Evolutionary conservation across 2,888 invertebrate genomes (phyloP), one percentile per base, ranked within the genome.

Genomic region (Neria commutata): DNA sequence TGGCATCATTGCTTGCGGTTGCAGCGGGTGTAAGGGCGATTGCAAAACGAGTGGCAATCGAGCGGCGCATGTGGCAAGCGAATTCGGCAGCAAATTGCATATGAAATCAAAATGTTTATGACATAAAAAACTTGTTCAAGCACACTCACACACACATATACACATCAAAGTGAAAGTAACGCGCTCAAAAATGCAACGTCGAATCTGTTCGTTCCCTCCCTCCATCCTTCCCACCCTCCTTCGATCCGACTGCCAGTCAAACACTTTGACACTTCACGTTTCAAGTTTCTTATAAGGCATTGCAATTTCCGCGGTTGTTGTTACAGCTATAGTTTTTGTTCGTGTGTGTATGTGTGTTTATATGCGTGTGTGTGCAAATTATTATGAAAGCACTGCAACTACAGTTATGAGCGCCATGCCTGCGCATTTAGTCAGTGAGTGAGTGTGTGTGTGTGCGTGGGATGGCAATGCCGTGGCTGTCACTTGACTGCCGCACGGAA

Each of bases 401-500:
- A 11, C n/a, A 29, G 11, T 11, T 29, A 29, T 29, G 5, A 29
- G 11, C 5, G 29, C 11, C 11, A 8, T 8, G 5, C 29, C 6
- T 8, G 11, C 11, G 11, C 5, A 8, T 29, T 5, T 29, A 29
- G 11, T 11, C 29, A 29, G 6, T 37, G 37, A 4, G 11, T 37
- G 37, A 14, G 37, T 37, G 37, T 37, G 37, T 37, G 37, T 37
- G 10, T 37, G 37, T 37, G 37, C n/a, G 37, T 37, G 37, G 4
- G n/a, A 14, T 14, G 8, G 37, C n/a, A 11, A 10, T 37, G 10
- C 37, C 4, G 58, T 60, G 53, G 56, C 61, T 64, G 66, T 66
- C 63, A 65, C 48, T 61, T 64, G n/a, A n/a, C n/a, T 64, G 64
- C 37, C 56, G 61, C 4, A 62, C 59, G 56, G 60, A 56, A 62